A percentile compares a stretch with the other conserved stretches of the same genome.
Conservation (phyloP, 30 jellyfish, hydroid and myxozoan genomes). For the Aurelia sp. region DNA sequence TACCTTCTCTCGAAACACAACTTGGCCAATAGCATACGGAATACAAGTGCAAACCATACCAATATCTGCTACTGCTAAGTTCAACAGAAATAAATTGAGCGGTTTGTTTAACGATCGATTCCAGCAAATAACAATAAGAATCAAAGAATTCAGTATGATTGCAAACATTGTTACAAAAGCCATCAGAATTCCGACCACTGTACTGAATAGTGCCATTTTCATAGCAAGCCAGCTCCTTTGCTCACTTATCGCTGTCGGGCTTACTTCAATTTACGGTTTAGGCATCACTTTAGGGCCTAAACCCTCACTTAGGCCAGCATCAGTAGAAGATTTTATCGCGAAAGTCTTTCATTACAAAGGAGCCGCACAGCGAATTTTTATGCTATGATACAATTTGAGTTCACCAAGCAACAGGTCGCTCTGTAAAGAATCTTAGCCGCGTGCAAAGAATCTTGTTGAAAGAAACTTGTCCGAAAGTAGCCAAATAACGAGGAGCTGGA, state of each 20-base stretch:
- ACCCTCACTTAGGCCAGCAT: too few species aligned
- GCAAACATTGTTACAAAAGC: slow-evolving; percentile 75
- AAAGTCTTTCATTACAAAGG: too few species aligned
- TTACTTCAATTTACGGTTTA: neutral
- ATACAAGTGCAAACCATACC: slow-evolving; percentile 77
- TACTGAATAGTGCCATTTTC: neutral
- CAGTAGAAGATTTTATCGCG: too few species aligned
- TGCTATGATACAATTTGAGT: neutral
- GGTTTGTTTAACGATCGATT: slow-evolving; percentile 61
- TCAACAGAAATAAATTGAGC: slow-evolving; percentile 64
- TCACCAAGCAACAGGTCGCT: neutral
- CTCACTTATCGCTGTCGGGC: neutral
- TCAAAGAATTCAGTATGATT: slow-evolving; percentile 53
- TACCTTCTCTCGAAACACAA: slow-evolving; percentile 41
- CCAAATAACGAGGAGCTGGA: too few species aligned
- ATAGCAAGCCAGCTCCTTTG: neutral
- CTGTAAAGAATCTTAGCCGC: neutral
- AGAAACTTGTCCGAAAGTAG: too few species aligned
- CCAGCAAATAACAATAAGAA: slow-evolving; percentile 60
- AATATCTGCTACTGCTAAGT: slow-evolving; percentile 79
- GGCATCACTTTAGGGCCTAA: neutral
- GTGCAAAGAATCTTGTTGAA: too few species aligned
- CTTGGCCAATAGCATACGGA: slow-evolving; percentile 68
- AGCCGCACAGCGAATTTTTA: neutral
- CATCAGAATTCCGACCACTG: slow-evolving; percentile 51